Evolutionary conservation across 1,140 invertebrate species (phyloP).

Genomic region (Panagrolaimus sp.): DNA sequence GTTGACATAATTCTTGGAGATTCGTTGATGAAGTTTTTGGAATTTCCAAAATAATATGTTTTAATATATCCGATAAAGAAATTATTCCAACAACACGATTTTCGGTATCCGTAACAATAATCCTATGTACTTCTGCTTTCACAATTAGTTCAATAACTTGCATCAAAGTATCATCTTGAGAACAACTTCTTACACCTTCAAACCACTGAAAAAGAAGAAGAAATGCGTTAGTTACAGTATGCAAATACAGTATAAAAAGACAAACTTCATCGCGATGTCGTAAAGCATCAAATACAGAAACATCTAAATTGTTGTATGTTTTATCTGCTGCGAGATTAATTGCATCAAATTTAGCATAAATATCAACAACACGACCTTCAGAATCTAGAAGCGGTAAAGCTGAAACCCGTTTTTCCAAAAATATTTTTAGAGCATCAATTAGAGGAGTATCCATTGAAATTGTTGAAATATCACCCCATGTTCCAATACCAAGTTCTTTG

Average conservation of each 20-base stretch:
- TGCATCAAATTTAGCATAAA: slow-evolving; percentile 99
- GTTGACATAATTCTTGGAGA: neutral
- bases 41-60: slow-evolving; percentile 78
- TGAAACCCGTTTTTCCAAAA: slow-evolving; percentile 73
- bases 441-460: slow-evolving; percentile 72
- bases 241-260: slow-evolving; percentile 7
- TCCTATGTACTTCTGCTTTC: slow-evolving; percentile 24
- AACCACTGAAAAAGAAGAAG: slow-evolving; percentile 72
- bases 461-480: slow-evolving; percentile 76
- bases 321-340: slow-evolving; percentile 99
- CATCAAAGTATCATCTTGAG: slow-evolving; percentile 17
- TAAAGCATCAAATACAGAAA: slow-evolving; percentile 86
- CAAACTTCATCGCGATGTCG: slow-evolving; percentile 76
- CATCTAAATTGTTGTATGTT: slow-evolving; percentile 97
- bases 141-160: slow-evolving; percentile 34
- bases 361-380: slow-evolving; percentile 75
- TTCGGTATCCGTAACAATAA: slow-evolving; percentile 83
- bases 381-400: slow-evolving; percentile 55
- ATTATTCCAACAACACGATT: slow-evolving; percentile 91
- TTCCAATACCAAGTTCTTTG: slow-evolving; percentile 48
- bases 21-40: slow-evolving; percentile 55
- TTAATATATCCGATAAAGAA: slow-evolving; percentile 87
- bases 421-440: slow-evolving; percentile 88
- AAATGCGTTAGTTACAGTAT: neutral
- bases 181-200: slow-evolving; percentile 87